Percentiles rank a stretch among this genome's conserved stretches.
Evolutionary conservation across 2,113 vertebrate genomes (phyloP).

Genomic region (Rhinogobius similis): DNA sequence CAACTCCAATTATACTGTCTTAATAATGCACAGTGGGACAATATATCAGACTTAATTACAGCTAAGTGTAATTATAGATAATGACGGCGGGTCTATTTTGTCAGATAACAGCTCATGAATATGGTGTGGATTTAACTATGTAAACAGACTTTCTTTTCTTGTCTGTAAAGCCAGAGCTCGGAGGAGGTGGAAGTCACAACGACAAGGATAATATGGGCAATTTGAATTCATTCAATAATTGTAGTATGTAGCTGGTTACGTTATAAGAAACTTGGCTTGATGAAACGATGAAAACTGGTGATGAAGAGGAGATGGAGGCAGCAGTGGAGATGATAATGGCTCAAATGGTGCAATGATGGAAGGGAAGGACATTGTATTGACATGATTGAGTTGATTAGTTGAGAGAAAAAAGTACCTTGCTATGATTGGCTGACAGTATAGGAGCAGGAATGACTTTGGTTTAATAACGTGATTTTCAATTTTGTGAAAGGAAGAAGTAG

Average conservation of each 20-base stretch:
- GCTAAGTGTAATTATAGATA: constrained; percentile 2
- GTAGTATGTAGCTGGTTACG: background rate
- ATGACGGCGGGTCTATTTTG: background rate
- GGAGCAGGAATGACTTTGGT: too few species aligned
- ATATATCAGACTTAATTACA: constrained; percentile 1
- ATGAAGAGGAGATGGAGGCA: too few species aligned
- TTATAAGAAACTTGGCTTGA: background rate
- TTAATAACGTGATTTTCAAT: too few species aligned
- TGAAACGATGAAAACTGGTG: background rate
- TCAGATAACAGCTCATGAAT: constrained; percentile 3
- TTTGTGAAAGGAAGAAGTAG: too few species aligned
- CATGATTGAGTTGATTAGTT: too few species aligned
- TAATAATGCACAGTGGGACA: constrained; percentile 8
- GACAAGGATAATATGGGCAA: background rate
- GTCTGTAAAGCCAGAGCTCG: background rate
- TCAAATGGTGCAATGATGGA: too few species aligned
- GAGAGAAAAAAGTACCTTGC: too few species aligned
- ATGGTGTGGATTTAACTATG: background rate
- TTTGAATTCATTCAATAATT: background rate
- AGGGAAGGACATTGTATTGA: too few species aligned
- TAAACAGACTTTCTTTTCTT: background rate
- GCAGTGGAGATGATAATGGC: too few species aligned
- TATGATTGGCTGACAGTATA: too few species aligned
- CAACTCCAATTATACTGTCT: background rate
- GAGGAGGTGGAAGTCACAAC: background rate